These are phyloP conservation scores for Micrastur ruficollis DNA, from an alignment of 2,797 vertebrate genomes.

Conservation along the genomic window DNA sequence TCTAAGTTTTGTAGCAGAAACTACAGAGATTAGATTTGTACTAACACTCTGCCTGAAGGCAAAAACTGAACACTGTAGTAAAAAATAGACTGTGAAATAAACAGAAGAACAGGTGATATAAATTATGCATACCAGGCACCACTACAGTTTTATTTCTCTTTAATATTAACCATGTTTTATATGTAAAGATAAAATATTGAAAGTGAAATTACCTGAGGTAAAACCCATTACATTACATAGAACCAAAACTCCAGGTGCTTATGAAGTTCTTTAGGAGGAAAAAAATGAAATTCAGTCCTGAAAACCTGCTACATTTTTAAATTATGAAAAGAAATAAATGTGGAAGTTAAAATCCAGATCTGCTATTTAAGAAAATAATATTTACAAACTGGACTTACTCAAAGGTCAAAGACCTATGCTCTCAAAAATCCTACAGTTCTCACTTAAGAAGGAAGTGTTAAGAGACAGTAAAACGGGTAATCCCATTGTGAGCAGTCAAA, in stretches of 20 bases:
- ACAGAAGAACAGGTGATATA: slow-evolving; percentile 36
- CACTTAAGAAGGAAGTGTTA: slow-evolving; percentile 45
- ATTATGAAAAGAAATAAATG: slow-evolving; percentile 11
- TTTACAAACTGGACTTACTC: slow-evolving; percentile 53
- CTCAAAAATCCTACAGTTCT: slow-evolving; percentile 31
- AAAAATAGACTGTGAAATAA: slow-evolving; percentile 61
- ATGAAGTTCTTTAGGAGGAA: slow-evolving; percentile 34
- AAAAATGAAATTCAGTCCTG: background rate
- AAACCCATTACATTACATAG: slow-evolving; percentile 37
- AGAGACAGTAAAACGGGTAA: slow-evolving; percentile 51
- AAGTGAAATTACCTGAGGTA: slow-evolving; percentile 60
- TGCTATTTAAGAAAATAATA: slow-evolving; percentile 46
- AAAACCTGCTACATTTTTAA: slow-evolving; percentile 23
- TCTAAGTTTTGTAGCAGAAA: slow-evolving; percentile 31
- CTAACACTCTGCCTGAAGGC: slow-evolving; percentile 33
- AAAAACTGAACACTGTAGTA: slow-evolving; percentile 37
- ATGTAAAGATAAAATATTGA: slow-evolving; percentile 60
- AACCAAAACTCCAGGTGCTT: slow-evolving; percentile 18
- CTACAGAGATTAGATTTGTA: slow-evolving; percentile 25
- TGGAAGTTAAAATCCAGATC: slow-evolving; percentile 41
- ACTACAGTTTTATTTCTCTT: slow-evolving; percentile 44
- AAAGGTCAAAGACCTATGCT: slow-evolving; percentile 35
- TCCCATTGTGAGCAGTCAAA: background rate
- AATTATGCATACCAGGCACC: slow-evolving; percentile 49
- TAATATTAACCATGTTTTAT: slow-evolving; percentile 52